Percentiles rank a stretch among this genome's conserved stretches.
phyloP scores from a whole-genome alignment of 2,888 invertebrate species.

The Synergus gifuensis region DNA sequence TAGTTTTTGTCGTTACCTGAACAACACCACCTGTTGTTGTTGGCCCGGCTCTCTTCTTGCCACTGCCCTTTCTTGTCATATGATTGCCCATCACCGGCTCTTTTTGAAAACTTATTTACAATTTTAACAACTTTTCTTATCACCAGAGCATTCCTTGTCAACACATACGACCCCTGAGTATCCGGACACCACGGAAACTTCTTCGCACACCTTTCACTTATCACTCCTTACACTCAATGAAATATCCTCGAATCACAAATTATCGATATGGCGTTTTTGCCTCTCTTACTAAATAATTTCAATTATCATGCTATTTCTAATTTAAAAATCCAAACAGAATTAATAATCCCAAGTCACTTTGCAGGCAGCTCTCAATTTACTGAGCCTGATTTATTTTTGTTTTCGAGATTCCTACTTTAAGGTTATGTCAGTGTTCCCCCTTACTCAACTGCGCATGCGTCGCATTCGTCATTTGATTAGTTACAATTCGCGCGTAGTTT shows the following conservation, averaged over 20 bases:
- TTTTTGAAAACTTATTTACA: neutral
- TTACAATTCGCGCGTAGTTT: too few relatives aligned
- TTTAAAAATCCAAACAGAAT: neutral
- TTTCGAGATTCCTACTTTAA: neutral
- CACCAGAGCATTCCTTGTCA: conserved; percentile 19
- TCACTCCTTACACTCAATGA: neutral
- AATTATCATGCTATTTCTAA: neutral
- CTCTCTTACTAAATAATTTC: neutral
- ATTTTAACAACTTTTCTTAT: conserved; percentile 1
- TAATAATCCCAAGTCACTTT: neutral
- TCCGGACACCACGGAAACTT: neutral
- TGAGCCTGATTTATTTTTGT: neutral
- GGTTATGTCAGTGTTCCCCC: too few relatives aligned
- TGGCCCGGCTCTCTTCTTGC: conserved; percentile 20
- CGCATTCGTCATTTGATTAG: too few relatives aligned
- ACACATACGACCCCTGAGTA: neutral
- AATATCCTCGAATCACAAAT: neutral
- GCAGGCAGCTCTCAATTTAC: neutral
- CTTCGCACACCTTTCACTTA: neutral
- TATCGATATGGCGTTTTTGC: neutral
- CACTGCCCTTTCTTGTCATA: conserved; percentile 28
- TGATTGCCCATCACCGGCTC: conserved; percentile 27
- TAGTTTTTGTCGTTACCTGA: conserved; percentile 50
- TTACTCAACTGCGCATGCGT: too few relatives aligned
- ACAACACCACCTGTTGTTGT: conserved; percentile 29